Conservation (phyloP, 2,888 invertebrate genomes). For the Acanthosepion pharaonis region DNA sequence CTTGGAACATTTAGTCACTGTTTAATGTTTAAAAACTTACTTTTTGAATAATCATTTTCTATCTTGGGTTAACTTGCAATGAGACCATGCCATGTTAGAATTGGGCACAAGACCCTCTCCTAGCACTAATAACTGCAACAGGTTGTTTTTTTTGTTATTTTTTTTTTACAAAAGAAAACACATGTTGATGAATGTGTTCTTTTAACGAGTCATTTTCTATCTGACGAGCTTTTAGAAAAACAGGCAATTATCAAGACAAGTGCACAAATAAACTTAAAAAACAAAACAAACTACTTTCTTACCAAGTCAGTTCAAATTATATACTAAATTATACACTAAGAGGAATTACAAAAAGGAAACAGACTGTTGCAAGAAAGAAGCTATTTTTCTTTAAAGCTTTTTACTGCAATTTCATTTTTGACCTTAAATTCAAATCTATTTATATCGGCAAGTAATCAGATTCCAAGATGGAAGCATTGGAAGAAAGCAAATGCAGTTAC, state of each 20-base stretch:
- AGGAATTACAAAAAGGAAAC: conserved; percentile 64
- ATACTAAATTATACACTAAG: background rate
- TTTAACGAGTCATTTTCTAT: background rate
- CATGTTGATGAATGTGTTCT: background rate
- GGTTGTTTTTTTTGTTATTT: background rate
- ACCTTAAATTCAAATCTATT: too few relatives aligned
- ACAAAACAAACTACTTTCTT: background rate
- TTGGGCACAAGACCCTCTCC: background rate
- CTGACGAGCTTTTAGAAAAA: background rate
- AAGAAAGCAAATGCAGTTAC: too few relatives aligned
- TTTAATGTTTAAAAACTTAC: too few relatives aligned
- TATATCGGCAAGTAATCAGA: too few relatives aligned
- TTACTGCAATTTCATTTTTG: too few relatives aligned
- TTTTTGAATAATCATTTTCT: too few relatives aligned
- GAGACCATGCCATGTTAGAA: background rate
- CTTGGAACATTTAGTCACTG: too few relatives aligned
- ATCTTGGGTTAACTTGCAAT: background rate
- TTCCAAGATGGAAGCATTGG: too few relatives aligned
- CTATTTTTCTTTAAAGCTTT: too few relatives aligned
- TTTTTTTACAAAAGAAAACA: background rate
- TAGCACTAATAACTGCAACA: background rate
- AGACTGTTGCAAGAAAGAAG: conserved; percentile 44
- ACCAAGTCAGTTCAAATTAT: background rate
- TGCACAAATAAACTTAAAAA: background rate
- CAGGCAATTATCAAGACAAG: background rate